Conservation (phyloP, 2,113 vertebrate species). For the Larimichthys polyactis region DNA sequence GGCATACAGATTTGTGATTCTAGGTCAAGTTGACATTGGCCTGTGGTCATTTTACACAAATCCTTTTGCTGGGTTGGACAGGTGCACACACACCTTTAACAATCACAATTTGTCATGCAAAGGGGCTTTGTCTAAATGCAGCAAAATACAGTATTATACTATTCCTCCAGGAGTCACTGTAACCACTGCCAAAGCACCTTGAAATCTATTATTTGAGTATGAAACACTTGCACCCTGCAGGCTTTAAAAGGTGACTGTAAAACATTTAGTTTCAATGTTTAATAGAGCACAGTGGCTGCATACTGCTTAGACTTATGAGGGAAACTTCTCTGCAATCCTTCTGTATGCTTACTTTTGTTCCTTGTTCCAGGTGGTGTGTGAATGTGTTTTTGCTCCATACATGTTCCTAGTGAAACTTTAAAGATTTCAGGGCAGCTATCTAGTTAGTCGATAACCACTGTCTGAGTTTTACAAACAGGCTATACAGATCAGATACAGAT, state of each 20-base stretch:
- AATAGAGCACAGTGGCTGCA: not conserved
- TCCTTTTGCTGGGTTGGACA: not conserved
- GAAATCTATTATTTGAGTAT: not conserved
- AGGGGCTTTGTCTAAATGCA: not conserved
- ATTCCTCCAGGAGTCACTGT: not conserved
- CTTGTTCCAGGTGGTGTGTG: no score
- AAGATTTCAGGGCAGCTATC: not conserved
- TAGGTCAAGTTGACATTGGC: conserved; percentile 2
- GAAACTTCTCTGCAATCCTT: not conserved
- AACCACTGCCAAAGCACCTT: not conserved
- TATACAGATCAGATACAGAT: not conserved
- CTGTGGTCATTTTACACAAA: conserved; percentile 11
- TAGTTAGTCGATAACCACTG: not conserved
- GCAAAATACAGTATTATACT: not conserved
- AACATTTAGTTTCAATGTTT: not conserved
- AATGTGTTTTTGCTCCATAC: no score
- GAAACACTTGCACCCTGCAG: not conserved
- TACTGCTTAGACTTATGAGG: not conserved
- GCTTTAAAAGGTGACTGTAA: not conserved
- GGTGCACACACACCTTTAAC: not conserved
- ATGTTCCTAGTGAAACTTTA: not conserved
- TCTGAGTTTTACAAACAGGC: not conserved
- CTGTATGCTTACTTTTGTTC: not conserved
- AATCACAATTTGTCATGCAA: not conserved
- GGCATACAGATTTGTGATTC: conserved; percentile 8